These are phyloP conservation scores for Oedothorax gibbosus DNA, from an alignment of 1,140 invertebrate species.

Conservation along the genomic window DNA sequence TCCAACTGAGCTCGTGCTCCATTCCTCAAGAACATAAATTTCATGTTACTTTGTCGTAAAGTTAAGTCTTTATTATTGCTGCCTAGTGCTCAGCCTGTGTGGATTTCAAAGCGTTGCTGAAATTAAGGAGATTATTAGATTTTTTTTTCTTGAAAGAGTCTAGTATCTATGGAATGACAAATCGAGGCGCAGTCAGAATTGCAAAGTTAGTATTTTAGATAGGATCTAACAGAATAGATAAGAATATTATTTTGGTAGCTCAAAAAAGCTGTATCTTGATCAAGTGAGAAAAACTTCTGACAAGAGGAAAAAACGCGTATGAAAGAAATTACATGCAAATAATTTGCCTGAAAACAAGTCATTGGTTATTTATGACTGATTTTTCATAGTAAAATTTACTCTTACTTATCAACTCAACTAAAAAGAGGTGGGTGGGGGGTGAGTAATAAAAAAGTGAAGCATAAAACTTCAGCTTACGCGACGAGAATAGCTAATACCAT, in stretches of 20 bases:
- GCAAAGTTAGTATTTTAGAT: not conserved
- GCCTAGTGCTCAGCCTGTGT: not conserved
- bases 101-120: not conserved
- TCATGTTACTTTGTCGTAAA: constrained; percentile 51
- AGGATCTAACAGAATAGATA: not conserved
- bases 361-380: too few relatives aligned
- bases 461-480: too few relatives aligned
- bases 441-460: too few relatives aligned
- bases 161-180: constrained; percentile 3
- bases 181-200: constrained; percentile 11
- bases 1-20: constrained; percentile 23
- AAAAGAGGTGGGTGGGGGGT: too few relatives aligned
- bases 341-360: too few relatives aligned
- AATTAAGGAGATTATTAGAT: constrained; percentile 30
- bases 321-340: too few relatives aligned
- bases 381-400: too few relatives aligned
- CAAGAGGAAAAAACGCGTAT: not conserved
- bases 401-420: too few relatives aligned
- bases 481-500: too few relatives aligned
- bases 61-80: constrained; percentile 59
- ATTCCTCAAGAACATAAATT: constrained; percentile 43
- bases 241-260: not conserved
- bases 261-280: not conserved
- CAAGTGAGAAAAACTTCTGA: not conserved
- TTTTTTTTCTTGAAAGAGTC: not conserved